Evolutionary conservation across 2,113 vertebrate genomes (phyloP), one percentile per base, ranked within the genome.

Genomic region (Nannospalax galili): DNA sequence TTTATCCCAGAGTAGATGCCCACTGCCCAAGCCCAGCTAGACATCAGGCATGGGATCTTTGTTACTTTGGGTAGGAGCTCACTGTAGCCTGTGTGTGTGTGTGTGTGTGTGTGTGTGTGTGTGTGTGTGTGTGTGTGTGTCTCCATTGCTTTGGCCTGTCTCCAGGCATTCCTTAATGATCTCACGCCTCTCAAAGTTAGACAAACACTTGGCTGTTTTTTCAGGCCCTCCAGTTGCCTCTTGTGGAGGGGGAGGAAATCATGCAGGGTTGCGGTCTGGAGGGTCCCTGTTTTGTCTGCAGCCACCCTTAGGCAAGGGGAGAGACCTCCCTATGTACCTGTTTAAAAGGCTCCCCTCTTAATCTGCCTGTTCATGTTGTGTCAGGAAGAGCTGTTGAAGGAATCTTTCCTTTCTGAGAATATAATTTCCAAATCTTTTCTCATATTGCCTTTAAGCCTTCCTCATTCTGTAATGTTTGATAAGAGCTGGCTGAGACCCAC

Each of bases 121-220:
- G 81, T 45, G 4, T 14, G 19, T 17, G 8, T 78, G 72, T 11
- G 9, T 0, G 7, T 12, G 35, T 42, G 77, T 84, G 52, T 80
- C 70, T 89, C 82, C 67, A 32, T 89, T 87, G 79, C 22, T 72
- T 90, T 97, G 97, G 97, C 93, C 64, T 17, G 35, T 24, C 52
- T 94, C 93, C 95, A 97, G n/a, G 0, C 62, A 19, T 60, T 77
- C 65, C 56, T 69, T 0, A 3, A 62, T 48, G 45, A 96, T 91
- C 90, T 89, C 30, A 73, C 7, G 52, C 77, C 77, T 93, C 22
- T 79, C 70, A 92, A 96, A 91, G 64, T 78, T 81, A 75, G 96
- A 92, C 73, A 96, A 97, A 97, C 93, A 95, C 75, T 88, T 35
- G 7, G 11, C 35, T 77, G n/a, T 96, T 88, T 91, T 93, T 81